These are phyloP conservation scores for Leptocoma aspasia DNA, from an alignment of 2,113 vertebrate species.

Conservation along the genomic window DNA sequence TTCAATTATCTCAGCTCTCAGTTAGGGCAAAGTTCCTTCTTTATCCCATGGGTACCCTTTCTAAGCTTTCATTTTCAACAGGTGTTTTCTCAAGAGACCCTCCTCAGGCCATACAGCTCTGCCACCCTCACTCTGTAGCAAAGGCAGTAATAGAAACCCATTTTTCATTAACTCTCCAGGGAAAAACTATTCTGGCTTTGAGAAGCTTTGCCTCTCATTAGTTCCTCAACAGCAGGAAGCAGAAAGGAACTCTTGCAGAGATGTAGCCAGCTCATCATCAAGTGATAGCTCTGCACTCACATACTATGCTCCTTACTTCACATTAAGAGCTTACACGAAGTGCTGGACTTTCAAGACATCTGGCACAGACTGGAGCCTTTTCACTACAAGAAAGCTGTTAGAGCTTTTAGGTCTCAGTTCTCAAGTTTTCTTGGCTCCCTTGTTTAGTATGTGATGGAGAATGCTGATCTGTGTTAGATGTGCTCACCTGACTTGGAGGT, in stretches of 20 bases:
- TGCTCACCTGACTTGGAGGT: neutral
- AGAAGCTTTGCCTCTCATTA: neutral
- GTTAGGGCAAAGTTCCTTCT: neutral
- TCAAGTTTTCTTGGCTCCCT: neutral
- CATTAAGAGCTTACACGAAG: neutral
- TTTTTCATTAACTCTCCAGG: neutral
- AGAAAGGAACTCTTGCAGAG: neutral
- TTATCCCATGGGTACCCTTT: neutral
- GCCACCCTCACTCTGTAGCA: neutral
- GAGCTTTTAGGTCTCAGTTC: neutral
- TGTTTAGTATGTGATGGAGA: neutral
- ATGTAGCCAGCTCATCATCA: neutral
- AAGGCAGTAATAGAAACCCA: neutral
- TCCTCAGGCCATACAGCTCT: neutral
- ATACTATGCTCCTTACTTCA: fast-evolving
- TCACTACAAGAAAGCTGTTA: neutral
- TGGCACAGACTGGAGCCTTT: neutral
- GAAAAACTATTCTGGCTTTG: neutral
- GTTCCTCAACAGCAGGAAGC: neutral
- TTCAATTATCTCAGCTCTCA: neutral
- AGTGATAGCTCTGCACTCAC: neutral
- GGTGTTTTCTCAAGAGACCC: neutral
- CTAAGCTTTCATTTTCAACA: neutral
- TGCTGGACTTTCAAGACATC: neutral
- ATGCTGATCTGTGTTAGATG: neutral